Conservation (phyloP, 2,888 invertebrate genomes). For the Clunio marinus region DNA sequence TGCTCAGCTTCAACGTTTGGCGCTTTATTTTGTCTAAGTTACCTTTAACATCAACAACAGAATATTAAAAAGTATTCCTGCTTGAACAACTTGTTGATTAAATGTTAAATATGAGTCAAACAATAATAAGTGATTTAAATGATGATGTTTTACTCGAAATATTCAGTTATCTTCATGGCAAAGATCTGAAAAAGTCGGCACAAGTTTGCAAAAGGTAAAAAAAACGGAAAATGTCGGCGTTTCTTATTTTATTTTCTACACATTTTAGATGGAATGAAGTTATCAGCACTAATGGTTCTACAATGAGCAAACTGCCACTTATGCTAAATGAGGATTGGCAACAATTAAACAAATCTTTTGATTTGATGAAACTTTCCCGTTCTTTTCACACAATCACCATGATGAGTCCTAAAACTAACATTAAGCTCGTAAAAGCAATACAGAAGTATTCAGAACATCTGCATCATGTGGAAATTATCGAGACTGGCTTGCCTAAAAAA, state of each 20-base stretch:
- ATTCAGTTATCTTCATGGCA: conserved; percentile 20
- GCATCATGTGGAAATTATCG: not conserved
- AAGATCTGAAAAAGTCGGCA: not conserved
- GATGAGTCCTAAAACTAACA: not conserved
- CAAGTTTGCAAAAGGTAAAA: not conserved
- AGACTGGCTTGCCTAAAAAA: no score
- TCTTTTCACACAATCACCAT: not conserved
- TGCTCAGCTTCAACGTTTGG: not conserved
- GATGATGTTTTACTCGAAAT: conserved; percentile 9
- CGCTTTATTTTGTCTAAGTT: not conserved
- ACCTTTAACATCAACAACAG: no score
- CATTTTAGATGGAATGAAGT: conserved; percentile 7
- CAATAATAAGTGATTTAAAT: not conserved
- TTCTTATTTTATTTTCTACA: not conserved
- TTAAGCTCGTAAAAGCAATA: not conserved
- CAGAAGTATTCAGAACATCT: not conserved
- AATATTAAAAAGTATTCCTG: no score
- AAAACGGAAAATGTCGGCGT: not conserved
- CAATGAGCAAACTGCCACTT: conserved; percentile 26
- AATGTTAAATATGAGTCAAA: not conserved
- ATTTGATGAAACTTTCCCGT: not conserved
- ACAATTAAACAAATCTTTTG: no score
- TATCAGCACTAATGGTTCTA: not conserved
- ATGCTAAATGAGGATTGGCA: not conserved
- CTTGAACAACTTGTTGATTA: no score